Evolutionary conservation across 2,888 invertebrate genomes (phyloP), one percentile per base, ranked within the genome.

Genomic region (Autographa gamma): DNA sequence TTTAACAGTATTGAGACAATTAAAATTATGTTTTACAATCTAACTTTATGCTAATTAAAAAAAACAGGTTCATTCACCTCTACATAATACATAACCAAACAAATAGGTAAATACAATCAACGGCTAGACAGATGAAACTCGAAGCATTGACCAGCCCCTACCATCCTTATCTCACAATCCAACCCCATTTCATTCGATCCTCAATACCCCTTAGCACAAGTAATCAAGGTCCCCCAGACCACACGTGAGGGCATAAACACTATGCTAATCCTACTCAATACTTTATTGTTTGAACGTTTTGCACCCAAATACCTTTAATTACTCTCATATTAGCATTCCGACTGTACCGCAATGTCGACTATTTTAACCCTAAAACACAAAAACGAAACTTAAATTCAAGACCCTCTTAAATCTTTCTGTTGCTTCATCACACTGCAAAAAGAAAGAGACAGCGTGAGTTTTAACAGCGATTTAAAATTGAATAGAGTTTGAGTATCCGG

Each of bases 281-380:
- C n/a, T 62, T 48, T 34, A 64, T 64, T 74, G 69, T 74, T 61
- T 58, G 8, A 41, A 52, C 54, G n/a, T 54, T n/a, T 13, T 18
- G 48, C 61, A 8, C 59, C 68, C 64, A 64, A 65, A 68, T 56
- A 34, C 58, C 31, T n/a, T 4, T 41, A 60, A 74, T 74, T 71
- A 69, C 38, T 72, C n/a, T 63, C 58, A 38, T 66, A 75, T 80
- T 73, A 71, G 65, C 78, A 86, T 85, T 81, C 83, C 31, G 5
- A 65, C 71, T 71, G 71, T 77, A 13, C 19, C 67, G 52, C 73
- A 78, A 74, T 69, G 73, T 77, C 80, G 61, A 84, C 80, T 81
- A 81, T 85, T 83, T 84, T 74, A 83, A 34, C 6, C 34, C 34
- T 34, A 6, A 34, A 34, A 34, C 9, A 34, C 34, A 8, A 6